phyloP scores from a whole-genome alignment of 2,888 invertebrate species.

The Pheosia tremula region DNA sequence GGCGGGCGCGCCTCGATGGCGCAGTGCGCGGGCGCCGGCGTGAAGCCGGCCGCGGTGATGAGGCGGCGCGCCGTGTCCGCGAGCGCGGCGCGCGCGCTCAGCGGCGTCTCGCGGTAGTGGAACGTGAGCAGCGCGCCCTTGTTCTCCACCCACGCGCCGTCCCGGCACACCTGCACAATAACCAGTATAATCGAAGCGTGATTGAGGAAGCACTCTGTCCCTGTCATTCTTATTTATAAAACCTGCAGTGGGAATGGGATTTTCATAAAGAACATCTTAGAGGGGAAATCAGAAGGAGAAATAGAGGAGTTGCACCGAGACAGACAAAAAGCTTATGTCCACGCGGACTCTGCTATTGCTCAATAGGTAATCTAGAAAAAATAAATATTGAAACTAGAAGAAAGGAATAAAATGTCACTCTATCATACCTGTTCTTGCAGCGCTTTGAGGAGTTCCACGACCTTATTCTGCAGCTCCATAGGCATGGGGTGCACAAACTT shows the following conservation, averaged over 20 bases:
- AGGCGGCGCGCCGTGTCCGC: conserved; percentile 89
- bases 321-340: too few relatives aligned
- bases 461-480: conserved; percentile 91
- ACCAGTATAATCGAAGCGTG: not conserved
- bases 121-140: conserved; percentile 94
- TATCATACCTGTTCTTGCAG: conserved; percentile 89
- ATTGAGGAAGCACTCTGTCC: too few relatives aligned
- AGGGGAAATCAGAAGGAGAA: too few relatives aligned
- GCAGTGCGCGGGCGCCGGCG: conserved; percentile 91
- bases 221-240: too few relatives aligned
- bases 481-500: conserved; percentile 97
- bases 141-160: conserved; percentile 97
- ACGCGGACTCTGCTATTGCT: too few relatives aligned
- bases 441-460: conserved; percentile 89
- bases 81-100: conserved; percentile 86
- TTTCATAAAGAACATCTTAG: too few relatives aligned
- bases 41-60: conserved; percentile 91
- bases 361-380: too few relatives aligned
- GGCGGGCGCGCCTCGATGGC: conserved; percentile 96
- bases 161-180: conserved; percentile 87
- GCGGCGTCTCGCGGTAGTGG: conserved; percentile 94
- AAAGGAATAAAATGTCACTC: too few relatives aligned
- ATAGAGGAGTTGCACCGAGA: too few relatives aligned
- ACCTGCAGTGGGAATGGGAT: too few relatives aligned
- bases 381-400: too few relatives aligned